Percentiles rank a stretch among this genome's conserved stretches.
These are phyloP conservation scores for Heterodera carotae DNA, from an alignment of 1,140 invertebrate species.

Conservation along the genomic window DNA sequence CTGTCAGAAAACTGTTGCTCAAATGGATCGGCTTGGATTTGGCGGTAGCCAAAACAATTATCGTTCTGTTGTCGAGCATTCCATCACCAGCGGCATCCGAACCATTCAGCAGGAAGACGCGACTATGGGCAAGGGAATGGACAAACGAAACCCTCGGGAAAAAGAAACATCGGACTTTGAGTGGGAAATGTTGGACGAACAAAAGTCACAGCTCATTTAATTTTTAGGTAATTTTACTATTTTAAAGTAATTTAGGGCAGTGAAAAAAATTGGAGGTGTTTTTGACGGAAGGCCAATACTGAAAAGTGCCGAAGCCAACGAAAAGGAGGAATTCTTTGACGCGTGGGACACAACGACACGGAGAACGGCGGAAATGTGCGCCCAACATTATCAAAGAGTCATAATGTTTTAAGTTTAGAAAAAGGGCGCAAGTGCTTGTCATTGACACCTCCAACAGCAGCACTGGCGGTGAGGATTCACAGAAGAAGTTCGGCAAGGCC, in stretches of 20 bases:
- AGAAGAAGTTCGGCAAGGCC: slow-evolving; percentile 71
- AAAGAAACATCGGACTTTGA: slow-evolving; percentile 49
- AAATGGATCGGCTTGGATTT: slow-evolving; percentile 91
- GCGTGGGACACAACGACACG: slow-evolving; percentile 44
- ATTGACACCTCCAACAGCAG: slow-evolving; percentile 21
- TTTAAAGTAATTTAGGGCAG: neutral
- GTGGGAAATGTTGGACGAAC: slow-evolving; percentile 55
- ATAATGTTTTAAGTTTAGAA: slow-evolving; percentile 3
- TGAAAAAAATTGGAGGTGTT: neutral
- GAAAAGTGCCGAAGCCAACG: slow-evolving; percentile 20
- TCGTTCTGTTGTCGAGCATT: slow-evolving; percentile 76
- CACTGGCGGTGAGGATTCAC: slow-evolving; percentile 44
- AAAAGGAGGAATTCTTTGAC: slow-evolving; percentile 54
- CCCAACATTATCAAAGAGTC: no score
- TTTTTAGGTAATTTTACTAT: slow-evolving; percentile 17
- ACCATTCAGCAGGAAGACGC: slow-evolving; percentile 79
- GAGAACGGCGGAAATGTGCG: slow-evolving; percentile 13
- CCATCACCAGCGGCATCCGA: slow-evolving; percentile 87
- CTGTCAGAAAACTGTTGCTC: slow-evolving; percentile 83
- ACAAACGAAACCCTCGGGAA: slow-evolving; percentile 23
- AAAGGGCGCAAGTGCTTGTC: slow-evolving; percentile 26
- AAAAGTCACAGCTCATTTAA: slow-evolving; percentile 34
- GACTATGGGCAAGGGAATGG: neutral
- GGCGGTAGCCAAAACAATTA: slow-evolving; percentile 71
- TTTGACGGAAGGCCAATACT: neutral